Evolutionary conservation across 2,888 invertebrate genomes (phyloP), one percentile per base, ranked within the genome.

Genomic region (Hirtodrosophila histrioides): DNA sequence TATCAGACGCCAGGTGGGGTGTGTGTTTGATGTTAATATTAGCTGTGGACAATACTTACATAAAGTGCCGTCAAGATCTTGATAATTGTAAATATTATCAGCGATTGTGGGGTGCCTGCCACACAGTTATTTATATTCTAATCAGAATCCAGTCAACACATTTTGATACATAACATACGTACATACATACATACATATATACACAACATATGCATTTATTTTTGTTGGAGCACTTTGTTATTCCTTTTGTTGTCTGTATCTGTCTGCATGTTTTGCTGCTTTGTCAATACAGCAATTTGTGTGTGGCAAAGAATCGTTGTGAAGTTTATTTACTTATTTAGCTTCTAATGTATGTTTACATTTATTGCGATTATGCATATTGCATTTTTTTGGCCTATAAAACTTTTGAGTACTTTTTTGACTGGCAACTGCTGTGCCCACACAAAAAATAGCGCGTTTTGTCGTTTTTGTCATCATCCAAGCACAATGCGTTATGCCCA

Each of bases 161-260:
- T 57, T 63, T 44, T 56, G 60, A 67, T 57, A 58, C 43, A 68
- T 71, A 72, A 67, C 55, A 60, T 33, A 41, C 62, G 40, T 8
- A 58, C 23, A 36, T 17, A 53, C n/a, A 62, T 31, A 60, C 12
- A 58, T 17, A 37, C 9, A n/a, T n/a, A n/a, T n/a, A 56, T 41
- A 36, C 51, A 61, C 45, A 50, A 58, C 55, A 73, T 67, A 60
- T 80, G 64, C 76, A 81, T 77, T 83, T 85, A 86, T 86, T 85
- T 86, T 83, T 75, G 69, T 81, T 73, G 65, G 64, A 75, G 73
- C 81, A 81, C 73, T 72, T 78, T 80, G 70, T 83, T 83, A 83
- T 84, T 80, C 84, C 81, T 83, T 78, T 81, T 74, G 71, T 72
- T 75, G 75, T 77, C 73, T 72, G 56, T 48, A 57, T 58, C 60